Percentiles rank a stretch among this genome's conserved stretches.
Conservation (phyloP, 2,113 vertebrate species). For the Odocoileus hemionus region DNA sequence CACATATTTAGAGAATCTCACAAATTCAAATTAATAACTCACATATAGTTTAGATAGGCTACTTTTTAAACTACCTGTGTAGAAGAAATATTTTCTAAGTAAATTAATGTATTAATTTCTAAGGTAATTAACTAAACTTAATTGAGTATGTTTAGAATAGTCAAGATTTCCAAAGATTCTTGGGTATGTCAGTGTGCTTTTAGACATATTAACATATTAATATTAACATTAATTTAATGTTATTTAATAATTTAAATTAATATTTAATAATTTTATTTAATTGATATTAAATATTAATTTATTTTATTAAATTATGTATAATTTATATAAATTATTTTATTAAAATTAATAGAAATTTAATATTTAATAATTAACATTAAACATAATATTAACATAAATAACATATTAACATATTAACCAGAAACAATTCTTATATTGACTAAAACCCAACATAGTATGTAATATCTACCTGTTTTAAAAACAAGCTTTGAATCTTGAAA, state of each 20-base stretch:
- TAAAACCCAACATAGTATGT: neutral
- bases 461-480: neutral
- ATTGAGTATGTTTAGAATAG: neutral
- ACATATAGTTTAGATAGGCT: neutral
- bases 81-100: slow-evolving; percentile 1
- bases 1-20: neutral
- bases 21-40: neutral
- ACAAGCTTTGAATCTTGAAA: neutral
- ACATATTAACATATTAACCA: neutral
- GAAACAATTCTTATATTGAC: neutral
- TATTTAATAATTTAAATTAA: too few relatives aligned
- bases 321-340: too few relatives aligned
- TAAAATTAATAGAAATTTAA: too few relatives aligned
- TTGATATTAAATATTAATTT: too few relatives aligned
- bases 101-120: neutral
- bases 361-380: too few relatives aligned
- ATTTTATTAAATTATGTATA: too few relatives aligned
- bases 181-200: neutral
- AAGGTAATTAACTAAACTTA: neutral
- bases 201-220: neutral
- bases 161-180: neutral
- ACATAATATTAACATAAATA: too few relatives aligned
- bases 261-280: too few relatives aligned
- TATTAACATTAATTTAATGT: too few relatives aligned
- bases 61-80: neutral